Evolutionary conservation across 2,888 invertebrate species (phyloP).

Genomic region (Pachymerium ferrugineum): DNA sequence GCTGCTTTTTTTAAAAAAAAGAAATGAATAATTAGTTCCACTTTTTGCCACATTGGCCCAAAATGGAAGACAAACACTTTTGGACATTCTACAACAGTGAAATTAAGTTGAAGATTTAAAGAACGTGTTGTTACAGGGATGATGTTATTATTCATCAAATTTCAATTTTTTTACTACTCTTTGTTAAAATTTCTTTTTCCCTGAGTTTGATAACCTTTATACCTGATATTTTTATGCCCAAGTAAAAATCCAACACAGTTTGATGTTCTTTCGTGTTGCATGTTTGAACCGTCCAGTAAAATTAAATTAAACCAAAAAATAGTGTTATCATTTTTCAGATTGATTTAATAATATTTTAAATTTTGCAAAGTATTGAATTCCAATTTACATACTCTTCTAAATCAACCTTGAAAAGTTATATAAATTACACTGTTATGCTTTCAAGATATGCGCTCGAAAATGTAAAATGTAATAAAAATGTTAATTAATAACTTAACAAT

Average conservation of each 20-base stretch:
- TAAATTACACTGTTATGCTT: neutral
- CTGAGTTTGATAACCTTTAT: no score
- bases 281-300: neutral
- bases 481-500: neutral
- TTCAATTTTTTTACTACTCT: no score
- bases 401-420: neutral
- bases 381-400: neutral
- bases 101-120: no score
- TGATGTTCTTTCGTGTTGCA: no score
- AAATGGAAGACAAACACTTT: slow-evolving; percentile 15
- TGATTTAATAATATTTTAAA: neutral
- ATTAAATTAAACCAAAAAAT: neutral
- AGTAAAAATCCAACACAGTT: no score
- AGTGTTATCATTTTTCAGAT: neutral
- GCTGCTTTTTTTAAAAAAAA: neutral
- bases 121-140: no score
- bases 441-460: no score
- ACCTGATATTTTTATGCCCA: no score
- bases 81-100: no score
- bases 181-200: no score
- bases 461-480: neutral
- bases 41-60: neutral
- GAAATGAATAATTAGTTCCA: neutral
- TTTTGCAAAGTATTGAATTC: neutral
- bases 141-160: no score